Evolutionary conservation across 2,888 invertebrate genomes (phyloP).

Genomic region (Drosophila anceps): DNA sequence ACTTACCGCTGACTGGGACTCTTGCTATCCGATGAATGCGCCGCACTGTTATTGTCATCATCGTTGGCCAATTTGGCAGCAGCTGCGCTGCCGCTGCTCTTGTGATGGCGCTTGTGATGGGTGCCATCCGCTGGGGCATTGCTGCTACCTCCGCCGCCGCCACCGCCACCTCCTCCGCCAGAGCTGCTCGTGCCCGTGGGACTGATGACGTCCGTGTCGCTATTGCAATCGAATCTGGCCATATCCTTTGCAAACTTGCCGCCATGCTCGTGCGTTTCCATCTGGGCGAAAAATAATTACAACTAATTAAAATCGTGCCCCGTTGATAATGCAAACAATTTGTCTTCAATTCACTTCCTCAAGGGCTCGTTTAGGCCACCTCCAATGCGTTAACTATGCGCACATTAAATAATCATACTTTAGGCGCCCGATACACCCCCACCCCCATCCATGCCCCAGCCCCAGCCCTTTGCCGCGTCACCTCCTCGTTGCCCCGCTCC

Average conservation of each 20-base stretch:
- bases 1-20: conserved; percentile 90
- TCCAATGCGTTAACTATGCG: conserved; percentile 16
- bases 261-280: conserved; percentile 80
- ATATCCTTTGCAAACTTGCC: conserved; percentile 80
- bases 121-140: conserved; percentile 25
- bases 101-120: conserved; percentile 74
- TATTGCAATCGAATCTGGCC: conserved; percentile 75
- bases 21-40: conserved; percentile 90
- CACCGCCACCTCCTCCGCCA: conserved; percentile 87
- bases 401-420: conserved; percentile 23
- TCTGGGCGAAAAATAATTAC: conserved; percentile 53
- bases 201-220: conserved; percentile 82
- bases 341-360: conserved; percentile 9
- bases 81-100: conserved; percentile 49
- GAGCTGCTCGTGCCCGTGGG: conserved; percentile 83
- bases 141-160: conserved; percentile 81
- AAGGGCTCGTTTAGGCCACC: conserved; percentile 4
- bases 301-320: conserved; percentile 7
- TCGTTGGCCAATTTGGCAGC: conserved; percentile 85
- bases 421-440: not conserved
- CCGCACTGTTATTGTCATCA: conserved; percentile 90
- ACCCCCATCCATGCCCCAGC: not conserved
- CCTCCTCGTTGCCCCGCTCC: too few relatives aligned
- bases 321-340: conserved; percentile 12
- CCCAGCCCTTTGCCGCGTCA: not conserved